These are phyloP conservation scores for Leptinotarsa tumamoca DNA, from an alignment of 2,888 invertebrate species.

Conservation along the genomic window DNA sequence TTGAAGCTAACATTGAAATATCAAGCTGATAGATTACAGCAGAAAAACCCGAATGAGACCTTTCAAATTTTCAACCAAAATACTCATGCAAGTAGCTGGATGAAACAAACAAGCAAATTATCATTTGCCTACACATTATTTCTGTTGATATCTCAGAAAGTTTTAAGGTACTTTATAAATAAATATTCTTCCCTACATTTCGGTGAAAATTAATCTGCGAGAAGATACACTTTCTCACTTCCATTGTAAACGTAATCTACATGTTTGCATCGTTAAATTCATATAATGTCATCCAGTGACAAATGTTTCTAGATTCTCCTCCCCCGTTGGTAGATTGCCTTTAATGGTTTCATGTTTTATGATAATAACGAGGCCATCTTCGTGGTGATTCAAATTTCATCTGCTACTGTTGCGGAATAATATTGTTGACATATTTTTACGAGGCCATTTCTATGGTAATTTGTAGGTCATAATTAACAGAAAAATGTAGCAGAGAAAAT, in stretches of 20 bases:
- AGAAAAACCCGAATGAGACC: no score
- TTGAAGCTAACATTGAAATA: no score
- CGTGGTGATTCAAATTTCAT: slow-evolving; percentile 41
- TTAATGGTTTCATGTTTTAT: slow-evolving; percentile 33
- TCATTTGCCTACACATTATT: no score
- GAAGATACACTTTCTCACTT: slow-evolving; percentile 8
- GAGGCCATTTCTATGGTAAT: slow-evolving; percentile 45
- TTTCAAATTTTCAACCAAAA: no score
- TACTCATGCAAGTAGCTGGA: no score
- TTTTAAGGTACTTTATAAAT: no score
- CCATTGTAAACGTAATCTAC: not conserved
- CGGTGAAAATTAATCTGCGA: not conserved
- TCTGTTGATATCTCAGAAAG: no score
- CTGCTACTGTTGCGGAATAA: slow-evolving; percentile 37
- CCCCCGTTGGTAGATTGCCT: slow-evolving; percentile 17
- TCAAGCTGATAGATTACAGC: no score
- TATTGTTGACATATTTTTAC: slow-evolving; percentile 41
- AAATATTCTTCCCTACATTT: no score
- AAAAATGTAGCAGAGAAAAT: slow-evolving; percentile 3
- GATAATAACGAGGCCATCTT: slow-evolving; percentile 41
- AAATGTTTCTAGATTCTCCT: slow-evolving; percentile 8
- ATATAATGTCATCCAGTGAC: slow-evolving; percentile 10
- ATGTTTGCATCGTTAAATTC: slow-evolving; percentile 10
- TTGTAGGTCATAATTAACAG: slow-evolving; percentile 33
- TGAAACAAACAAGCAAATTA: no score